phyloP scores from a whole-genome alignment of 2,113 vertebrate species.

The Vimba vimba region DNA sequence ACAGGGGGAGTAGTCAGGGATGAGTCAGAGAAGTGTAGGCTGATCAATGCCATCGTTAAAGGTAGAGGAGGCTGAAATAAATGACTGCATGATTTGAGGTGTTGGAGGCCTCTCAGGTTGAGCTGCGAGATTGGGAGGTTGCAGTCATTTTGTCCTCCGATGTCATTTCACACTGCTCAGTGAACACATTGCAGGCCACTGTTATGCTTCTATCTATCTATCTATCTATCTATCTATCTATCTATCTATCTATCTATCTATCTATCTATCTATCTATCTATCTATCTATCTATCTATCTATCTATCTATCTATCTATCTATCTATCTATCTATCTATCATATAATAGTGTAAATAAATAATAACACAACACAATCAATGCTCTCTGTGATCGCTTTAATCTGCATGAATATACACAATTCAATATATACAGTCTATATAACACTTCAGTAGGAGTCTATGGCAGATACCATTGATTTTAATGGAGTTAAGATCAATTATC shows the following conservation, averaged over 20 bases:
- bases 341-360: background rate
- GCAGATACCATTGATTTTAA: background rate
- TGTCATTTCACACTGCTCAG: slow-evolving; percentile 50
- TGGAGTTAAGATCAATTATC: slow-evolving; percentile 19
- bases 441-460: background rate
- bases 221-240: too few relatives aligned
- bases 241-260: too few relatives aligned
- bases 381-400: background rate
- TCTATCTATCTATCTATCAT: background rate
- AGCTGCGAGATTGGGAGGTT: slow-evolving; percentile 35
- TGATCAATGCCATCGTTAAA: slow-evolving; percentile 63
- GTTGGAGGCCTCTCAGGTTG: slow-evolving; percentile 26
- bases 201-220: too few relatives aligned
- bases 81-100: slow-evolving; percentile 56
- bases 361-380: background rate
- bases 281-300: too few relatives aligned
- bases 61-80: slow-evolving; percentile 53
- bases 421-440: background rate
- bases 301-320: too few relatives aligned
- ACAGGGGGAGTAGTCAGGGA: slow-evolving; percentile 24
- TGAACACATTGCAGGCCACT: background rate
- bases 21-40: slow-evolving; percentile 57
- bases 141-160: slow-evolving; percentile 47
- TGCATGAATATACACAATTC: background rate
- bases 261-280: too few relatives aligned